Evolutionary conservation across 2,113 vertebrate genomes (phyloP), one percentile per base, ranked within the genome.

Genomic region (Toxotes jaculatrix): DNA sequence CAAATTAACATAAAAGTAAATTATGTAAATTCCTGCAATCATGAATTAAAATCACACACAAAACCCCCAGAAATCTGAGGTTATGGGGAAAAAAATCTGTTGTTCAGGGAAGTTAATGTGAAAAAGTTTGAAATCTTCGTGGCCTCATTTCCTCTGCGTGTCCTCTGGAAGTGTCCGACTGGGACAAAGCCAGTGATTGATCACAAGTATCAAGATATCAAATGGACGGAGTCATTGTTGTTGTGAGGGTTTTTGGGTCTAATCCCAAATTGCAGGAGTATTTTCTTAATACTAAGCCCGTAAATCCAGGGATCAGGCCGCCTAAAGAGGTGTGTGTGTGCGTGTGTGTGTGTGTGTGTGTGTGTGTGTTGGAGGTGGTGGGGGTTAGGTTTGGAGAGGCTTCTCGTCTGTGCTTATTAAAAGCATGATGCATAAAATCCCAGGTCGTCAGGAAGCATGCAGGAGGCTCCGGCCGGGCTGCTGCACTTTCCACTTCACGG

Each of bases 191-290:
- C 88, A 88, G 87, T 59, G 86, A 87, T 79, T 87, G 89, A 93
- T 91, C 91, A 88, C 87, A 90, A 93, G 93, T 90, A 93, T 95
- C 92, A 93, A 96, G 93, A 95, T 94, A 95, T 96, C 95, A 95
- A 92, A 92, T 90, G 88, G 94, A 93, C 88, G 67, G 80, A 72
- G 69, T 84, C 85, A 84, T 93, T 94, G 94, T 92, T 90, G 93
- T 79, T 75, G 61, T 77, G 67, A 82, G 89, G 91, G 92, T 92
- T 91, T 95, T 96, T 95, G 95, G 94, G 1, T 95, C 94, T 97
- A 97, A 97, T 96, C 96, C 96, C 93, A 95, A 95, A 95, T 94
- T 96, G 96, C 94, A 90, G 93, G 89, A 93, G 93, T 95, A 94
- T 96, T 94, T 95, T 95, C 93, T 93, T 95, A 95, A 94, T 92